phyloP scores from a whole-genome alignment of 2,113 vertebrate genomes.

The Sylvia atricapilla region DNA sequence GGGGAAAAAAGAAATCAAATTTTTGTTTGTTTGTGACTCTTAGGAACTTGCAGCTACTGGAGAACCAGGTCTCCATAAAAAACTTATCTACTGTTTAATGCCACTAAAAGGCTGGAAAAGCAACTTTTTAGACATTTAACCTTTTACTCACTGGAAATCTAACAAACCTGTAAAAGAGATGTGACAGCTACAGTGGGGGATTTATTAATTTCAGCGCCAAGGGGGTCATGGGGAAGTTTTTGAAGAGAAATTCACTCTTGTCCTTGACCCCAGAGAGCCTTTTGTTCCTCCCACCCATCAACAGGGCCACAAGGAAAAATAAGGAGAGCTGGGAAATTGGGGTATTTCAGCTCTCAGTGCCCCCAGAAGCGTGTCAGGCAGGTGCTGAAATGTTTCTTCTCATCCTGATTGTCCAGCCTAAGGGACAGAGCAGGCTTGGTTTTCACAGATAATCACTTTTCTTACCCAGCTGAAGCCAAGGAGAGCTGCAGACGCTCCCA shows the following conservation, averaged over 20 bases:
- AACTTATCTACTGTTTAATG: not conserved
- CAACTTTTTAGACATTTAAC: constrained; percentile 2
- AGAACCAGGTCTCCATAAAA: constrained; percentile 11
- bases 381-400: not conserved
- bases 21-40: not conserved
- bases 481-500: not conserved
- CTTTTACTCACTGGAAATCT: not conserved
- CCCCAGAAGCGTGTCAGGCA: not conserved
- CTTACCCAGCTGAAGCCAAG: not conserved
- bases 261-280: not conserved
- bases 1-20: not conserved
- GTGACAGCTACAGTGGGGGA: not conserved
- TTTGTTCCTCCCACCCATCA: not conserved
- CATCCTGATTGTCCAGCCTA: not conserved
- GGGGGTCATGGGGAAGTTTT: not conserved
- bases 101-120: constrained; percentile 7
- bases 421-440: not conserved
- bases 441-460: not conserved
- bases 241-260: not conserved
- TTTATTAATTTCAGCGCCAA: not conserved
- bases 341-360: not conserved
- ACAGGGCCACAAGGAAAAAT: not conserved
- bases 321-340: not conserved
- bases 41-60: constrained; percentile 3
- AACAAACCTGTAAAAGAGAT: not conserved